Conservation (phyloP, 2,888 invertebrate genomes). For the Pammene fasciana region DNA sequence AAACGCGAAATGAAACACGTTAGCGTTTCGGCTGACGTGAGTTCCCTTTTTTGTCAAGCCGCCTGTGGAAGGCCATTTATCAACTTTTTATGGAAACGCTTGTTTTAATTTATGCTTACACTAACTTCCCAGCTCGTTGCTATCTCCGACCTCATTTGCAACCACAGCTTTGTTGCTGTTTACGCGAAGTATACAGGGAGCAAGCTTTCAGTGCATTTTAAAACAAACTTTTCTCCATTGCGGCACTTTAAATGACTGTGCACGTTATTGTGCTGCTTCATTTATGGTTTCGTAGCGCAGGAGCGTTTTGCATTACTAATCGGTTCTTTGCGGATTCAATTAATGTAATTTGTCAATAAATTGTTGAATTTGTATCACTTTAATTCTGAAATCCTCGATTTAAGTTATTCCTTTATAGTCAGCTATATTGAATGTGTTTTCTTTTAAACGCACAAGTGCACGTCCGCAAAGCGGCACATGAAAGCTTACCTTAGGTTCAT, state of each 20-base stretch:
- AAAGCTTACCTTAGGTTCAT: constrained; percentile 59
- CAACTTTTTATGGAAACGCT: constrained; percentile 81
- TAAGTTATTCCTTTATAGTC: constrained; percentile 18
- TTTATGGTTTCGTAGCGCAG: constrained; percentile 29
- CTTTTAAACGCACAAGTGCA: constrained; percentile 43
- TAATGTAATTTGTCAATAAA: constrained; percentile 19
- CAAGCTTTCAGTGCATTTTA: constrained; percentile 60
- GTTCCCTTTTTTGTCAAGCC: constrained; percentile 75
- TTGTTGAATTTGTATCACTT: constrained; percentile 9
- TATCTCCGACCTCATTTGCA: constrained; percentile 78
- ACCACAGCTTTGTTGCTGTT: constrained; percentile 69
- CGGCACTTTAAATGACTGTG: constrained; percentile 53
- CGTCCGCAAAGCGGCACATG: constrained; percentile 66
- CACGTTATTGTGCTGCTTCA: constrained; percentile 32
- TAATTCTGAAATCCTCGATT: background rate
- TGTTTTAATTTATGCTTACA: constrained; percentile 82
- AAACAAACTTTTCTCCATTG: constrained; percentile 51
- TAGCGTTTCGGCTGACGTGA: constrained; percentile 75
- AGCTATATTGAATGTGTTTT: constrained; percentile 25
- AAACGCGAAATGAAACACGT: constrained; percentile 79
- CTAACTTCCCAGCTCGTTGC: constrained; percentile 72
- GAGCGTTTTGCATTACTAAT: constrained; percentile 21
- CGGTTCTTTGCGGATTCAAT: constrained; percentile 20
- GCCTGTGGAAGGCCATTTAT: constrained; percentile 79
- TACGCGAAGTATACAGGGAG: constrained; percentile 55